Conservation (phyloP, 2,113 vertebrate species). For the Myrmecobius fasciatus region DNA sequence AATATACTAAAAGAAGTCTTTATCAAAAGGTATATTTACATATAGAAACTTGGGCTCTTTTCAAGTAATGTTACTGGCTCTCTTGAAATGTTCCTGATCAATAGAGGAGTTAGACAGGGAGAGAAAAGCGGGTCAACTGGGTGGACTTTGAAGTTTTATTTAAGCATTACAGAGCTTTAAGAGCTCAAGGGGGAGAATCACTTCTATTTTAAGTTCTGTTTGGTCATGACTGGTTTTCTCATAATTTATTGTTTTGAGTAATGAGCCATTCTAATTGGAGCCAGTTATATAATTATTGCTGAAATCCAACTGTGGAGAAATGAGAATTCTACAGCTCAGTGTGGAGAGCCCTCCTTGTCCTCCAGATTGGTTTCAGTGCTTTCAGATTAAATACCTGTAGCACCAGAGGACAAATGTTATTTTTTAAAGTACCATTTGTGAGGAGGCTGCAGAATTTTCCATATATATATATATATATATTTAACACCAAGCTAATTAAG, state of each 20-base stretch:
- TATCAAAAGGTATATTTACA: not conserved
- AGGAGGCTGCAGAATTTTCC: not conserved
- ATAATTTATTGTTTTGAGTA: conserved; percentile 52
- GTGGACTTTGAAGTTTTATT: not conserved
- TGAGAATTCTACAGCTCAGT: conserved; percentile 12
- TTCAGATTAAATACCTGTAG: conserved; percentile 14
- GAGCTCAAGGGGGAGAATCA: conserved; percentile 22
- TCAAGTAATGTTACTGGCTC: conserved; percentile 22
- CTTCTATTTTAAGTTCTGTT: conserved; percentile 39
- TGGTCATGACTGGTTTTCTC: conserved; percentile 34
- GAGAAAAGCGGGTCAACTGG: conserved; percentile 12
- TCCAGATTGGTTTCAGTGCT: not conserved
- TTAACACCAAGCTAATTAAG: not conserved
- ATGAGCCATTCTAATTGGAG: conserved; percentile 28
- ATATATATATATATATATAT: not conserved
- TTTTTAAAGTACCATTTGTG: not conserved
- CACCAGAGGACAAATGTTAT: conserved; percentile 24
- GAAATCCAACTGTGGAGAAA: conserved; percentile 22
- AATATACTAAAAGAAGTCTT: not conserved
- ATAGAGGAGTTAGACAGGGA: conserved; percentile 35
- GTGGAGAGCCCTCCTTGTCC: conserved; percentile 13
- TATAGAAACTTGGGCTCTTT: not conserved
- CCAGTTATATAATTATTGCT: not conserved
- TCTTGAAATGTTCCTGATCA: conserved; percentile 49
- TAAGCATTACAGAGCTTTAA: conserved; percentile 27